Percentiles rank a stretch among this genome's conserved stretches.
These are phyloP conservation scores for Atlantisia rogersi DNA, from an alignment of 2,113 vertebrate genomes.

Conservation along the genomic window DNA sequence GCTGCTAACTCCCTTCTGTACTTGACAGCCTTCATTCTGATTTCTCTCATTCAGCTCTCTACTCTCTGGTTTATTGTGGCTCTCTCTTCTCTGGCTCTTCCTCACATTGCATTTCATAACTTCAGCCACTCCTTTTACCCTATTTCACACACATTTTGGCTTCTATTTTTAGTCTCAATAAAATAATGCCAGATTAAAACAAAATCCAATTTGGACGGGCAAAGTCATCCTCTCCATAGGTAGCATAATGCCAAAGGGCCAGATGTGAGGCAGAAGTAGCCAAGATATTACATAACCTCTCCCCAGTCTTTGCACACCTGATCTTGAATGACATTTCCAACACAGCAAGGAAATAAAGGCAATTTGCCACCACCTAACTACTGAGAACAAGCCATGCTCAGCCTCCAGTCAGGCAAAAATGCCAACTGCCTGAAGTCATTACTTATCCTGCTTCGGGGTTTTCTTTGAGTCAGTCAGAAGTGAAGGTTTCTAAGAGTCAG, in stretches of 20 bases:
- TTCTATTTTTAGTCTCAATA: constrained; percentile 34
- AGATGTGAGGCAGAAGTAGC: constrained; percentile 38
- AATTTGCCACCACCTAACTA: background rate
- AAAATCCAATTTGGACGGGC: constrained; percentile 43
- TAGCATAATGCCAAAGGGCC: constrained; percentile 34
- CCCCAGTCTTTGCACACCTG: constrained; percentile 22
- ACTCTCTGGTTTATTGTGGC: background rate
- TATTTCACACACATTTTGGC: background rate
- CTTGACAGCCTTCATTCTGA: background rate
- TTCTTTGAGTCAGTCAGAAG: background rate
- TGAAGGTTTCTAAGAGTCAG: background rate
- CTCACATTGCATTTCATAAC: background rate
- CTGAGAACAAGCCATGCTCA: background rate
- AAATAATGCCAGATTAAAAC: constrained; percentile 43
- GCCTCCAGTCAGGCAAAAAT: background rate
- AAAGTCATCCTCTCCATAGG: background rate
- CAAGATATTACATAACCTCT: constrained; percentile 25
- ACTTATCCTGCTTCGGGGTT: background rate
- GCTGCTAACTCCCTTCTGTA: background rate
- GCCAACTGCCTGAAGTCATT: background rate
- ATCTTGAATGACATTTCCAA: constrained; percentile 44
- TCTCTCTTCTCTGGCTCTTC: background rate
- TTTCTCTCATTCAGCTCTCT: background rate
- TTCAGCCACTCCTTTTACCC: background rate
- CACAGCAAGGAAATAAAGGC: constrained; percentile 6